phyloP scores from a whole-genome alignment of 2,113 vertebrate species.

The Toxotes chatareus region DNA sequence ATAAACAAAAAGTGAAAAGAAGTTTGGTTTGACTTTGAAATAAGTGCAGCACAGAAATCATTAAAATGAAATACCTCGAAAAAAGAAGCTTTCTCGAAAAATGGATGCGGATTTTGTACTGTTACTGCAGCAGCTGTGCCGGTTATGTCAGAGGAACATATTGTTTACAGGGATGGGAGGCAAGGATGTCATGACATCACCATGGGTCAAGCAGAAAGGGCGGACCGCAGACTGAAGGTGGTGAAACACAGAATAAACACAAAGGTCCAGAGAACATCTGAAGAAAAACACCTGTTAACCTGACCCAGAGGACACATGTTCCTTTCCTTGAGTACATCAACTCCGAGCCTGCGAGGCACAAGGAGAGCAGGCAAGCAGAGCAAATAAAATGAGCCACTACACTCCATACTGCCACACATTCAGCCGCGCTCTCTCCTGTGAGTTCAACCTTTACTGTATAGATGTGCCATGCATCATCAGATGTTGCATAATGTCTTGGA shows the following conservation, averaged over 20 bases:
- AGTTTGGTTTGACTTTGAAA: not conserved
- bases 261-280: slow-evolving; percentile 1
- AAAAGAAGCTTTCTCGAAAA: not conserved
- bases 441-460: slow-evolving; percentile 59
- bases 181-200: slow-evolving; percentile 22
- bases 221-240: not conserved
- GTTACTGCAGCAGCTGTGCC: not conserved
- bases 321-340: slow-evolving; percentile 8
- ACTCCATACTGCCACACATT: slow-evolving; percentile 6
- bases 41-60: not conserved
- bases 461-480: slow-evolving; percentile 53
- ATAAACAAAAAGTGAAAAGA: not conserved
- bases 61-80: not conserved
- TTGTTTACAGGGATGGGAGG: not conserved
- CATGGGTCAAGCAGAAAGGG: slow-evolving; percentile 1
- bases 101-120: not conserved
- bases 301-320: slow-evolving; percentile 28
- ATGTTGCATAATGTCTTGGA: slow-evolving; percentile 66
- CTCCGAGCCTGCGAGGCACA: slow-evolving; percentile 30
- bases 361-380: slow-evolving; percentile 30
- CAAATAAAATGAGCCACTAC: slow-evolving; percentile 23
- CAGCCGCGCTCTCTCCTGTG: slow-evolving; percentile 8
- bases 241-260: not conserved
- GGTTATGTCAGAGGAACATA: not conserved
- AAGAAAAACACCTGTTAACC: slow-evolving; percentile 33